Conservation (phyloP, 2,113 vertebrate species). For the Rutilus rutilus region DNA sequence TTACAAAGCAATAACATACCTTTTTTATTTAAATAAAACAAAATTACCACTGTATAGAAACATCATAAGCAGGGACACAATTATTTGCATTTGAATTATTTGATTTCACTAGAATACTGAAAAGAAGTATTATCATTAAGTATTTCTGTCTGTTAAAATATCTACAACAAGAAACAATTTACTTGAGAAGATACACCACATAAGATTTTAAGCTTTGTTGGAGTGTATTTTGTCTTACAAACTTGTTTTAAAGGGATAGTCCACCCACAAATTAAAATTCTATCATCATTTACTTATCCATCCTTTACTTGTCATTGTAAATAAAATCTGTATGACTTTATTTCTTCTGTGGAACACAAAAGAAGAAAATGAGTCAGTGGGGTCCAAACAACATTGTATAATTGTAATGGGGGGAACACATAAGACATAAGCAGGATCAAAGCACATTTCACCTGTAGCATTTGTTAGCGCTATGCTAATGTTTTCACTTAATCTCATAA, state of each 20-base stretch:
- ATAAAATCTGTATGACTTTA: neutral
- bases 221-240: neutral
- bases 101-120: neutral
- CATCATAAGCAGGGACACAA: neutral
- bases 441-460: neutral
- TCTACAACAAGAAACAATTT: neutral
- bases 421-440: neutral
- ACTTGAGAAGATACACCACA: neutral
- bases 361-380: neutral
- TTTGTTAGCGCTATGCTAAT: neutral
- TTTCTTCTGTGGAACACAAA: neutral
- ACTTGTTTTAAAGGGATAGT: neutral
- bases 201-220: neutral
- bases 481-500: constrained; percentile 2
- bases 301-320: neutral
- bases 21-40: neutral
- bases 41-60: neutral
- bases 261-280: neutral
- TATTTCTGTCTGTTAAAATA: no score
- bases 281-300: neutral
- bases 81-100: neutral
- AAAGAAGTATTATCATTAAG: no score
- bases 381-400: neutral
- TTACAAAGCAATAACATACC: neutral
- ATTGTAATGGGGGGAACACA: neutral